Percentiles rank a stretch among this genome's conserved stretches.
phyloP scores from a whole-genome alignment of 2,797 vertebrate genomes.

The Mormyrus hasselquistii region DNA sequence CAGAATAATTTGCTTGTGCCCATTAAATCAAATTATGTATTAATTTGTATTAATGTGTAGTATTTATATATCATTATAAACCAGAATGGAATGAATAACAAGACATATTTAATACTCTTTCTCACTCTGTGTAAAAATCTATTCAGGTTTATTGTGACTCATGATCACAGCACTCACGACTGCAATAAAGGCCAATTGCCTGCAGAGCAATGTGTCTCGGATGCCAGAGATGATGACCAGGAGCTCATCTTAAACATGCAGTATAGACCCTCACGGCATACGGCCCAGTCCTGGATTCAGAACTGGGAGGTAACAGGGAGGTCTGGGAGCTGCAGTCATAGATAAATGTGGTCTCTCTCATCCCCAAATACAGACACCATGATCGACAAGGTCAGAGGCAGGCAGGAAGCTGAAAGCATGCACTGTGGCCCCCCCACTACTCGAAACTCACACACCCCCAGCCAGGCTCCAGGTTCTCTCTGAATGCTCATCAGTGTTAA shows the following conservation, averaged over 20 bases:
- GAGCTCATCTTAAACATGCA: not conserved
- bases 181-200: not conserved
- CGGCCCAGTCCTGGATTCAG: not conserved
- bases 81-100: not conserved
- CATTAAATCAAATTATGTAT: not conserved
- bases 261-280: not conserved
- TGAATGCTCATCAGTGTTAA: not conserved
- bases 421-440: too few relatives aligned
- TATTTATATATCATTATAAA: not conserved
- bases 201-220: not conserved
- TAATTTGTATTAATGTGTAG: not conserved
- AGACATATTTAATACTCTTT: not conserved
- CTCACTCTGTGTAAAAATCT: not conserved
- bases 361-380: not conserved
- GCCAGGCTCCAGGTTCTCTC: not conserved
- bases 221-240: not conserved
- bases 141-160: not conserved
- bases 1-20: not conserved
- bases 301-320: not conserved
- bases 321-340: not conserved
- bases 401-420: not conserved
- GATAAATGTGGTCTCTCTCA: not conserved
- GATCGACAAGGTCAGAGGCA: not conserved
- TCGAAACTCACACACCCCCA: not conserved
- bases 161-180: not conserved